A percentile compares a stretch with the other conserved stretches of the same genome.
phyloP scores from a whole-genome alignment of 2,797 vertebrate genomes.

The Clamator glandarius region DNA sequence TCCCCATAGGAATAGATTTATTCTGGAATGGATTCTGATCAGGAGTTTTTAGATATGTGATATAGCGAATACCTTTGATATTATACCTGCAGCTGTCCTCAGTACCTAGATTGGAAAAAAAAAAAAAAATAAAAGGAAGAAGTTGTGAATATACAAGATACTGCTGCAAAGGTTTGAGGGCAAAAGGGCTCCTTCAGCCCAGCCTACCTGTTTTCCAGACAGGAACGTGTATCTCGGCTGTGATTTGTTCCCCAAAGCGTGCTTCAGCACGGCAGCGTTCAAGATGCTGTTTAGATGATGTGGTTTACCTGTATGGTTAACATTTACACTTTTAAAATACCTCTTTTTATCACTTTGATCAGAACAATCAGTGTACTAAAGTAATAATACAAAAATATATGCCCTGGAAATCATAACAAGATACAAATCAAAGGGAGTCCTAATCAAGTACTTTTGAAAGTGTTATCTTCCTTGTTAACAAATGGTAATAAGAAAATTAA shows the following conservation, averaged over 20 bases:
- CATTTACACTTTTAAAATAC: slow-evolving; percentile 38
- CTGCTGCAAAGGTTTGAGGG: not conserved
- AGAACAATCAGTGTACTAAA: slow-evolving; percentile 39
- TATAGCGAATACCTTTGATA: not conserved
- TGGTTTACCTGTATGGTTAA: slow-evolving; percentile 41
- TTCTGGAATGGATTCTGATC: not conserved
- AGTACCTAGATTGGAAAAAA: not conserved
- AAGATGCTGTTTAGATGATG: not conserved
- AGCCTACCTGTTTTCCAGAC: not conserved
- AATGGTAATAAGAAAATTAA: slow-evolving; percentile 76
- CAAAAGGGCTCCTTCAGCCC: not conserved
- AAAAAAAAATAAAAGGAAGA: not conserved
- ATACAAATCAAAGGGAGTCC: slow-evolving; percentile 66
- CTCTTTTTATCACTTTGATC: slow-evolving; percentile 48
- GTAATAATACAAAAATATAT: slow-evolving; percentile 56
- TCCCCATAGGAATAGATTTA: fast-evolving
- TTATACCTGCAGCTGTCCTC: not conserved
- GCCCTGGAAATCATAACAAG: slow-evolving; percentile 52
- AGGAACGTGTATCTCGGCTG: not conserved
- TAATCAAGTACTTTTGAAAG: slow-evolving; percentile 70
- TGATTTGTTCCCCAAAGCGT: not conserved
- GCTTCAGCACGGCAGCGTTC: not conserved
- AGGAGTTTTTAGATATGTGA: not conserved
- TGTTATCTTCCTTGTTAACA: slow-evolving; percentile 74
- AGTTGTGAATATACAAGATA: not conserved